phyloP scores from a whole-genome alignment of 2,888 invertebrate genomes.

The Drosophila anomalipes region DNA sequence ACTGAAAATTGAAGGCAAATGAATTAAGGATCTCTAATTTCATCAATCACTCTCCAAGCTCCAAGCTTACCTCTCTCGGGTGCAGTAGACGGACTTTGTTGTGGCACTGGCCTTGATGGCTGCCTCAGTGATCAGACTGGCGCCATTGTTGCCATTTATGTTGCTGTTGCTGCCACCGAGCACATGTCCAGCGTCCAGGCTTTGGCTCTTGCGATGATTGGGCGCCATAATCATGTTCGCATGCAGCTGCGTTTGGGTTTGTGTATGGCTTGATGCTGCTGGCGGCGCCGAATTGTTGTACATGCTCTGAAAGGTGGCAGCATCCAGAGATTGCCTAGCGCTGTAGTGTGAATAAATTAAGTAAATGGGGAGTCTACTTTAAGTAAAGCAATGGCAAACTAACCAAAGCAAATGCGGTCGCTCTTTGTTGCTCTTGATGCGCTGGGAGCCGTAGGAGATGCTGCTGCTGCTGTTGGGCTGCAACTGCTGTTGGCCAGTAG shows the following conservation, averaged over 20 bases:
- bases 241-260: constrained; percentile 62
- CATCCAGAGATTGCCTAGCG: constrained; percentile 78
- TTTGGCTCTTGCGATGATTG: constrained; percentile 92
- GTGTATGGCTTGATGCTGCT: constrained; percentile 55
- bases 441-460: constrained; percentile 86
- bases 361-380: background rate
- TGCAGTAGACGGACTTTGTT: constrained; percentile 84
- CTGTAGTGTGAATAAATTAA: constrained; percentile 34
- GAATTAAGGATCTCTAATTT: background rate
- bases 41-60: background rate
- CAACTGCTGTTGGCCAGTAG: constrained; percentile 26
- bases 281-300: constrained; percentile 64
- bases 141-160: constrained; percentile 21
- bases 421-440: constrained; percentile 88
- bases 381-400: constrained; percentile 1
- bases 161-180: constrained; percentile 45
- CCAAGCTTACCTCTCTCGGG: constrained; percentile 84
- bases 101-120: constrained; percentile 83
- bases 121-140: constrained; percentile 69
- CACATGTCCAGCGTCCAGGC: constrained; percentile 89
- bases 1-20: constrained; percentile 49
- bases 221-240: constrained; percentile 75
- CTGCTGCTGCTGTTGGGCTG: constrained; percentile 43
- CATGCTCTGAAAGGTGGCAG: constrained; percentile 73
- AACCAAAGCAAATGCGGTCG: constrained; percentile 85